Conservation (phyloP, 2,888 invertebrate species). For the Monochamus alternatus region DNA sequence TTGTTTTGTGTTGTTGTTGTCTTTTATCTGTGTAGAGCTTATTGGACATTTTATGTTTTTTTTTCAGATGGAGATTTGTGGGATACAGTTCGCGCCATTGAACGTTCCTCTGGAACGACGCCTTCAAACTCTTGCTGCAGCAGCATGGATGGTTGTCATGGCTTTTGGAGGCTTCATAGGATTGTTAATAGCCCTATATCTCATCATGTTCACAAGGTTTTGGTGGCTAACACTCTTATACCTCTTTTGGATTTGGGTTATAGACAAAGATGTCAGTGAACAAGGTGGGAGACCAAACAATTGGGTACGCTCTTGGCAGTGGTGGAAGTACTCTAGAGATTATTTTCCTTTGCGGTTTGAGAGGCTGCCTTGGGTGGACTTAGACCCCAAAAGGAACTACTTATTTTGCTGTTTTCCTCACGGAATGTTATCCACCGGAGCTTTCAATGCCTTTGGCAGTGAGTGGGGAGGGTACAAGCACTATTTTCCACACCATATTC, state of each 20-base stretch:
- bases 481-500: conserved; percentile 71
- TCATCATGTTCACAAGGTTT: conserved; percentile 74
- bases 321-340: conserved; percentile 83
- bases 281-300: conserved; percentile 70
- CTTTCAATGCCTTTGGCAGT: conserved; percentile 74
- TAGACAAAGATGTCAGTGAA: conserved; percentile 77
- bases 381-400: conserved; percentile 87
- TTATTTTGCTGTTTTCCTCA: conserved; percentile 92
- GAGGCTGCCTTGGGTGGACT: conserved; percentile 86
- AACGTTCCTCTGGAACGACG: conserved; percentile 83
- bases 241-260: conserved; percentile 74
- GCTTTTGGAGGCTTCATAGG: conserved; percentile 75
- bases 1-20: too few relatives aligned
- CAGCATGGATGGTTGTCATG: conserved; percentile 80
- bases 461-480: conserved; percentile 71
- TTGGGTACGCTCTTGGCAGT: conserved; percentile 70
- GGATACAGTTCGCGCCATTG: conserved; percentile 90
- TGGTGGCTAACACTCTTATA: conserved; percentile 77
- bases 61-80: conserved; percentile 71
- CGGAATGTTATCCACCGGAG: conserved; percentile 84
- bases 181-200: conserved; percentile 73
- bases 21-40: too few relatives aligned
- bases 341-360: conserved; percentile 90
- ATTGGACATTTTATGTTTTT: neutral
- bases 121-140: conserved; percentile 86